Evolutionary conservation across 2,113 vertebrate genomes (phyloP).

Genomic region (Axis porcinus): DNA sequence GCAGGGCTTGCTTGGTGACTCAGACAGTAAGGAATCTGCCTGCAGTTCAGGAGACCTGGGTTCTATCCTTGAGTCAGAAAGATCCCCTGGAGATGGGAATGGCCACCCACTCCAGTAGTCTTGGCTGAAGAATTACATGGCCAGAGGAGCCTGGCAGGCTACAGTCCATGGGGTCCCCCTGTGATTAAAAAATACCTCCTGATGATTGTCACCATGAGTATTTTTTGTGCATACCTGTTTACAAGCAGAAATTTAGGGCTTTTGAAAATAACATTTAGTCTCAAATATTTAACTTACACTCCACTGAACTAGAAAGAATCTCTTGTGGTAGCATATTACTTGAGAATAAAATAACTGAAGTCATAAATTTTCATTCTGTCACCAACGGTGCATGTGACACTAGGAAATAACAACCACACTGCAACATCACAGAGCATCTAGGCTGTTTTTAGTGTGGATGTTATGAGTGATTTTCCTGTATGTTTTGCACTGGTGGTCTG

Average conservation of each 20-base stretch:
- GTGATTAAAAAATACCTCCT: background rate
- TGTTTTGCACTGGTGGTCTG: conserved; percentile 38
- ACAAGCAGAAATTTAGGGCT: background rate
- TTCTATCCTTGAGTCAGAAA: background rate
- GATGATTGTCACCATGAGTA: background rate
- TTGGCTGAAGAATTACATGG: background rate
- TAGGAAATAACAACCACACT: background rate
- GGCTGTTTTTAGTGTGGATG: background rate
- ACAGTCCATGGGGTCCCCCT: background rate
- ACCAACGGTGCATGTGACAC: background rate
- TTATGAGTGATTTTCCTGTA: background rate
- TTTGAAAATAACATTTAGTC: background rate
- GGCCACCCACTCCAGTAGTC: background rate
- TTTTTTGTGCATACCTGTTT: conserved; percentile 12
- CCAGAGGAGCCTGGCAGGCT: background rate
- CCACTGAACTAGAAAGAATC: conserved; percentile 10
- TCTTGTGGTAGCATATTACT: background rate
- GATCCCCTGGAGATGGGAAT: background rate
- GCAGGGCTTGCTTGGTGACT: background rate
- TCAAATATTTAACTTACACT: background rate
- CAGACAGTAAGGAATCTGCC: no score
- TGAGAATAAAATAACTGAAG: conserved; percentile 42
- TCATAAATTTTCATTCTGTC: conserved; percentile 36
- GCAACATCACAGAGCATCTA: background rate
- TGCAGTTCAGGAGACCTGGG: background rate